Conservation (phyloP, 2,113 vertebrate species). For the Lycaon pictus region DNA sequence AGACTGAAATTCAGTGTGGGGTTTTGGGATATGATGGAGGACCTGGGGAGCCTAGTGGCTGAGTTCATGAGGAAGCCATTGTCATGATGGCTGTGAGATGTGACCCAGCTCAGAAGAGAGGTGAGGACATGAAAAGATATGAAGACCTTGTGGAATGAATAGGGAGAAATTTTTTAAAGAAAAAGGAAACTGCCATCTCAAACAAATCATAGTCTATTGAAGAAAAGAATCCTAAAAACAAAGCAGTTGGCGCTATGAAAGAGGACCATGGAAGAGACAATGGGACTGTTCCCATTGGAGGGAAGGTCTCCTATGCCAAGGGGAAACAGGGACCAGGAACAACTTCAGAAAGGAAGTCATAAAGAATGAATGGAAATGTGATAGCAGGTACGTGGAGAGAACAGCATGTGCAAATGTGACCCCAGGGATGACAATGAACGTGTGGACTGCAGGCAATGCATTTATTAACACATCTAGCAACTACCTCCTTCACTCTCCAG, state of each 20-base stretch:
- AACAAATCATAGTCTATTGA: background rate
- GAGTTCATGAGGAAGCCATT: background rate
- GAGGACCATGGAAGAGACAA: background rate
- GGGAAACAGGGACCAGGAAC: background rate
- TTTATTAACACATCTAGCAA: background rate
- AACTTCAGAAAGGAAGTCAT: background rate
- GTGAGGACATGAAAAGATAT: background rate
- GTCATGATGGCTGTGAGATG: background rate
- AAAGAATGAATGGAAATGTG: background rate
- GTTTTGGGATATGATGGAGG: too few species aligned
- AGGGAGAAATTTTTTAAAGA: background rate
- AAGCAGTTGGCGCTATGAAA: background rate
- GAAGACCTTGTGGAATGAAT: background rate
- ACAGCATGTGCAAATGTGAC: background rate
- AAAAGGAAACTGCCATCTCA: background rate
- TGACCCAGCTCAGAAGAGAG: background rate
- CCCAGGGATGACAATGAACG: background rate
- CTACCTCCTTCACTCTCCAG: background rate
- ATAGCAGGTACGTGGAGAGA: background rate
- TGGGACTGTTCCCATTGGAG: background rate
- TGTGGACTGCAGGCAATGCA: background rate
- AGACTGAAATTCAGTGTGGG: background rate
- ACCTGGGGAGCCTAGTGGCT: background rate
- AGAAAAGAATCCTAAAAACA: background rate
- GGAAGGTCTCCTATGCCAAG: background rate